phyloP scores from a whole-genome alignment of 1,140 invertebrate species.

The Panulirus ornatus region DNA sequence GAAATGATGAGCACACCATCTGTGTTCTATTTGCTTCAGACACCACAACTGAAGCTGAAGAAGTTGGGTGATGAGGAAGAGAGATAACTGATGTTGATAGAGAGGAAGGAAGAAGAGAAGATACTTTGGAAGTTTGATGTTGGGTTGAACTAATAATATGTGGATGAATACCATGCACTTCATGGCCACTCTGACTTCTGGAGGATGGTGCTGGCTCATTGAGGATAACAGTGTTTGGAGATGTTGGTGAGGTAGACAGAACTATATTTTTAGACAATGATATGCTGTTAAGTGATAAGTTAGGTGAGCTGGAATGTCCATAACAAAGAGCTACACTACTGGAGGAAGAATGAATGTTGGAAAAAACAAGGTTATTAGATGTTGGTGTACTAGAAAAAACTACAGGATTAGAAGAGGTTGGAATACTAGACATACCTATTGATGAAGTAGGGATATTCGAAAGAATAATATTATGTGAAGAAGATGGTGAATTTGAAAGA shows the following conservation, averaged over 20 bases:
- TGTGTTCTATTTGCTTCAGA: conserved; percentile 31
- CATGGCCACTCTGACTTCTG: background rate
- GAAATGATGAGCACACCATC: conserved; percentile 41
- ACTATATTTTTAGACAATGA: background rate
- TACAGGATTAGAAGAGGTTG: background rate
- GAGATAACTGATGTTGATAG: conserved; percentile 22
- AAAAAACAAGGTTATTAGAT: background rate
- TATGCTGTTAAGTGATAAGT: background rate
- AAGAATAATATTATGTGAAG: conserved; percentile 29
- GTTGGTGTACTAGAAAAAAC: background rate
- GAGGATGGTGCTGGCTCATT: background rate
- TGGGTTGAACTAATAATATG: conserved; percentile 23
- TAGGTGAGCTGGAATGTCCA: background rate
- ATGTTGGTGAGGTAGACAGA: background rate
- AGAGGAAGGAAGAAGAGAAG: conserved; percentile 11
- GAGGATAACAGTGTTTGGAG: background rate
- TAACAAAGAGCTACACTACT: background rate
- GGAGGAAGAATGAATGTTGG: background rate
- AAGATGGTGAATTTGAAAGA: conserved; percentile 26
- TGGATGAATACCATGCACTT: conserved; percentile 27
- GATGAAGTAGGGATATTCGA: conserved; percentile 29
- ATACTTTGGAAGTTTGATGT: conserved; percentile 8
- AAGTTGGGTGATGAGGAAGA: conserved; percentile 2
- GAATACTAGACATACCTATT: background rate
- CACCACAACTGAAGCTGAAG: conserved; percentile 11